Conservation (phyloP, 2,797 vertebrate genomes). For the Sternotherus odoratus region DNA sequence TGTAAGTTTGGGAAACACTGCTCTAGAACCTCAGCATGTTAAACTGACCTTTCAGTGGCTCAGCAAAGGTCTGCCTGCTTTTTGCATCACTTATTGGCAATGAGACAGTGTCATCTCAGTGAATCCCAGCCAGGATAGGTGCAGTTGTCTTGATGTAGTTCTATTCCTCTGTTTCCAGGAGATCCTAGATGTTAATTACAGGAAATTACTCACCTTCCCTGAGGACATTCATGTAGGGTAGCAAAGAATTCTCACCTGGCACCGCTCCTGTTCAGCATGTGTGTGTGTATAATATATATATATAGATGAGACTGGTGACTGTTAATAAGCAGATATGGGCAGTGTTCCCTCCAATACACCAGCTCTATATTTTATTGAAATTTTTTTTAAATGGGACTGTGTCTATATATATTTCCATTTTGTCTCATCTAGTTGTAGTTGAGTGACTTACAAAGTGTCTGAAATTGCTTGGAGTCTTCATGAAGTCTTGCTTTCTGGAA, state of each 20-base stretch:
- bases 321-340: too few relatives aligned
- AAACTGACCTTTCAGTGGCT: neutral
- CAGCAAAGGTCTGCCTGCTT: neutral
- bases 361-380: neutral
- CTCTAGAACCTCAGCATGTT: neutral
- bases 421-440: neutral
- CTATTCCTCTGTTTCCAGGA: accelerated
- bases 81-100: neutral
- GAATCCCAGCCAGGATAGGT: neutral
- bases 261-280: neutral
- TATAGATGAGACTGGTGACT: too few relatives aligned
- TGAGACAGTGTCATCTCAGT: neutral
- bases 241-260: neutral
- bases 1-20: too few relatives aligned
- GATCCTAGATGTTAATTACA: neutral
- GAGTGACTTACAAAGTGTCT: neutral
- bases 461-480: neutral
- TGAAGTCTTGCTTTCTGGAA: neutral
- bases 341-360: neutral
- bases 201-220: neutral
- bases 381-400: neutral
- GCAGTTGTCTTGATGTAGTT: neutral
- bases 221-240: neutral
- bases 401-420: neutral
- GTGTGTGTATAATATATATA: neutral